Percentiles rank a stretch among this genome's conserved stretches.
Conservation (phyloP, 1,140 invertebrate genomes). For the Drosophila pachea region DNA sequence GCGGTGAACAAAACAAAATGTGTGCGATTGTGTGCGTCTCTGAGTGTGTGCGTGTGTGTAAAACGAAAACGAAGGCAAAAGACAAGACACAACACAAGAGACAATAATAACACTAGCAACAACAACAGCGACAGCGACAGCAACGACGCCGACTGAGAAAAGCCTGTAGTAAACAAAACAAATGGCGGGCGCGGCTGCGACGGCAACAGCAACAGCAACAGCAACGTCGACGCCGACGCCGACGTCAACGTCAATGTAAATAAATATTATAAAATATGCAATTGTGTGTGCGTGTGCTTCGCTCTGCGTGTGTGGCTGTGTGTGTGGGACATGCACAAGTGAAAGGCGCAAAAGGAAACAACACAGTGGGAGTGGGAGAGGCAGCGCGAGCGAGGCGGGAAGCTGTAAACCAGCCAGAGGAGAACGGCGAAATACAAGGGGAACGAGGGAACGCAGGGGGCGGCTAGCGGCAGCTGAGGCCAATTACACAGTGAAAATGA, state of each 20-base stretch:
- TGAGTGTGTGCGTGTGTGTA: constrained; percentile 18
- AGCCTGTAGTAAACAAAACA: constrained; percentile 47
- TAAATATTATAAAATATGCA: constrained; percentile 68
- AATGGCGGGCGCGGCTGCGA: constrained; percentile 45
- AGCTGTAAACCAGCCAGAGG: neutral
- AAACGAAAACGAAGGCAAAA: constrained; percentile 43
- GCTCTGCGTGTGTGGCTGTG: constrained; percentile 14
- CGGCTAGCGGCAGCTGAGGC: neutral
- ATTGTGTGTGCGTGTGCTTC: constrained; percentile 5
- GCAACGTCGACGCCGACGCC: no score
- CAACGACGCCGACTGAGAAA: constrained; percentile 20
- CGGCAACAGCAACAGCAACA: constrained; percentile 9
- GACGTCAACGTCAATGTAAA: constrained; percentile 58
- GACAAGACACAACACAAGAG: constrained; percentile 46
- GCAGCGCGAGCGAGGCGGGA: constrained; percentile 1
- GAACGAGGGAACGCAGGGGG: neutral
- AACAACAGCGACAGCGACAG: constrained; percentile 20
- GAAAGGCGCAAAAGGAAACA: constrained; percentile 50
- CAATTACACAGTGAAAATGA: constrained; percentile 55
- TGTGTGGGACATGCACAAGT: constrained; percentile 42
- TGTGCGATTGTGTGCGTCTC: neutral
- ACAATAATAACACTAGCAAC: constrained; percentile 34
- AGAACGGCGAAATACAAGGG: neutral
- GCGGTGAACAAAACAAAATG: constrained; percentile 65
- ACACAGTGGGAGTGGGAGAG: constrained; percentile 12